Percentiles rank a stretch among this genome's conserved stretches.
Evolutionary conservation across 2,797 vertebrate species (phyloP).

Genomic region (Myiotriccus ornatus): DNA sequence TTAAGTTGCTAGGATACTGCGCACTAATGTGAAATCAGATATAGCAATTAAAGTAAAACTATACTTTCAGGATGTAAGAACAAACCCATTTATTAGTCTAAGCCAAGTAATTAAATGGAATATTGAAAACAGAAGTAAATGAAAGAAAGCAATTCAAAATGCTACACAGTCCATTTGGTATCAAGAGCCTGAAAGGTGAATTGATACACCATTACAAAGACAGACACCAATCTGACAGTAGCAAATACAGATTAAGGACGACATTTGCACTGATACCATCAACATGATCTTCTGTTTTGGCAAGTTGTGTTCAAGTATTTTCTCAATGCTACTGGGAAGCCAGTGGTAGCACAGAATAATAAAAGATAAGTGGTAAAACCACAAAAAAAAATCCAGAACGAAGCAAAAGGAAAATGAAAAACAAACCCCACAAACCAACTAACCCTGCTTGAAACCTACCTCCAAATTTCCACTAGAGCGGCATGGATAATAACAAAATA

Average conservation of each 20-base stretch:
- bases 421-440: not conserved
- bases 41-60: conserved; percentile 74
- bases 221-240: conserved; percentile 38
- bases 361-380: not conserved
- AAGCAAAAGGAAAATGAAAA: not conserved
- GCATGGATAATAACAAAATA: not conserved
- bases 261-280: not conserved
- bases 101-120: conserved; percentile 70
- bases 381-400: too few relatives aligned
- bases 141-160: conserved; percentile 62
- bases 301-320: not conserved
- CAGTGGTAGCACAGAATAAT: not conserved
- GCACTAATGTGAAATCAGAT: conserved; percentile 71
- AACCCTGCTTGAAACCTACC: not conserved
- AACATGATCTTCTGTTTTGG: not conserved
- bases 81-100: conserved; percentile 71
- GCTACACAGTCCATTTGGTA: conserved; percentile 31
- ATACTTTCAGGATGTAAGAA: conserved; percentile 67
- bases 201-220: conserved; percentile 47
- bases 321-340: not conserved
- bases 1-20: conserved; percentile 75
- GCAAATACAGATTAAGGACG: conserved; percentile 32
- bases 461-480: not conserved
- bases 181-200: conserved; percentile 55
- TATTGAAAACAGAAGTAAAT: conserved; percentile 70